Base-by-base conservation (phyloP, 2,888 invertebrate genomes). In the Ennomos fuscantarius region DNA sequence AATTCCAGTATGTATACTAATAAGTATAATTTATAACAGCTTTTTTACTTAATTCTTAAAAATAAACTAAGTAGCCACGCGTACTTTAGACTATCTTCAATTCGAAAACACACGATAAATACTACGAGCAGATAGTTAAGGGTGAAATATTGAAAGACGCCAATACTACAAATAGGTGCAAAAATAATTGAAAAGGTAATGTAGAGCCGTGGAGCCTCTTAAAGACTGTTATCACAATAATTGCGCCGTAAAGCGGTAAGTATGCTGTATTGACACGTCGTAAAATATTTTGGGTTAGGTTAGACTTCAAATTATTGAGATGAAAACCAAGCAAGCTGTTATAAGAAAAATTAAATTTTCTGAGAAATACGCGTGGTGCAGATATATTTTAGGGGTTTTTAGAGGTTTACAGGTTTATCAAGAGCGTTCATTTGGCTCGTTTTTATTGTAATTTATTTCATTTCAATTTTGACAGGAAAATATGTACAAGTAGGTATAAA, bases 151-250 rank as follows among this genome's bases (percentile, higher is more conserved):
- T n/a, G n/a, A n/a, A n/a, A n/a, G n/a, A n/a, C n/a, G n/a, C n/a
- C n/a, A 24, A 3, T 24, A 24, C 24, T 24, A 24, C 1, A 32
- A 32, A 45, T 15, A 40, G 24, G 34, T 35, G 46, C 37, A 34
- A 40, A 34, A 36, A 47, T 54, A 47, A 54, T 47, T 42, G 11
- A 41, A 37, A 42, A 44, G 39, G 31, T 24, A 34, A 35, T 13
- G 34, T 41, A 33, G 41, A 10, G n/a, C 40, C 42, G 34, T 41
- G 15, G 41, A 10, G n/a, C 40, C 42, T 12, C 36, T 32, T 40
- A 40, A 45, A 45, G 13, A 40, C 39, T 49, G 35, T 35, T 36
- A 55, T 55, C 41, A 55, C 32, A 50, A 45, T 50, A 55, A 55
- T 55, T 50, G 45, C 50, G 40, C 11, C 3, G 49, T 55, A 50